Percentiles rank a stretch among this genome's conserved stretches.
Conservation (phyloP, 2,797 vertebrate genomes). For the Microctenopoma steveboyesi region DNA sequence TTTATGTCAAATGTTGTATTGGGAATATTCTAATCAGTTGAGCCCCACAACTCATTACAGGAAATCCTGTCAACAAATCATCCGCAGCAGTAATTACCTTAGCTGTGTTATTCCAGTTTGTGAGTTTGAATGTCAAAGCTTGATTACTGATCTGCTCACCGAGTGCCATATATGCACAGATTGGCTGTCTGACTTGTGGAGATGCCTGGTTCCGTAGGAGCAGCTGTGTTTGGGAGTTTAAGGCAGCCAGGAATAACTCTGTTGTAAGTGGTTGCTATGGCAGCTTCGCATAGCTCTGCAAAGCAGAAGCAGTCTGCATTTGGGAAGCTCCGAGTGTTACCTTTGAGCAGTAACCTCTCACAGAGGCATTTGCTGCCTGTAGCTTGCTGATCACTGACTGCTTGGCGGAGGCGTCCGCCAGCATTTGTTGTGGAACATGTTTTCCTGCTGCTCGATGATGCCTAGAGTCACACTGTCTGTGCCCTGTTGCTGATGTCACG, state of each 20-base stretch:
- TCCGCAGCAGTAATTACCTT: slow-evolving; percentile 59
- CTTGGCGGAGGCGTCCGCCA: slow-evolving; percentile 25
- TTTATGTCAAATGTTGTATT: slow-evolving; percentile 51
- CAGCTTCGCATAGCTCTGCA: slow-evolving; percentile 61
- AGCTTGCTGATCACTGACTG: slow-evolving; percentile 14
- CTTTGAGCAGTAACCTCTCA: slow-evolving; percentile 29
- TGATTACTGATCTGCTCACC: slow-evolving; percentile 41
- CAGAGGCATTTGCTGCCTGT: slow-evolving; percentile 23
- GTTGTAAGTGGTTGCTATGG: slow-evolving; percentile 72
- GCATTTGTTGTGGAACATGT: slow-evolving; percentile 44
- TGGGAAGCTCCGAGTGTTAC: slow-evolving; percentile 31
- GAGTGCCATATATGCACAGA: slow-evolving; percentile 38
- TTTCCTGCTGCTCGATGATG: slow-evolving; percentile 25
- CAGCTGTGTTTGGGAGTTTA: slow-evolving; percentile 75
- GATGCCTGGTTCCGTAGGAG: slow-evolving; percentile 62
- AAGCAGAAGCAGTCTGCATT: slow-evolving; percentile 34
- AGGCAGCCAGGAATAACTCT: slow-evolving; percentile 71
- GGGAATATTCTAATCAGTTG: slow-evolving; percentile 57
- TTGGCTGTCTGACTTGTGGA: slow-evolving; percentile 46
- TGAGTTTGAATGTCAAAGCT: slow-evolving; percentile 62
- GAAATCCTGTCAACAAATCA: slow-evolving; percentile 68
- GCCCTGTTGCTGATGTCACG: slow-evolving; percentile 60
- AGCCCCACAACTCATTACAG: slow-evolving; percentile 60
- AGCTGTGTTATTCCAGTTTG: slow-evolving; percentile 48
- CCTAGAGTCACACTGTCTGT: slow-evolving; percentile 39